Evolutionary conservation across 2,797 vertebrate genomes (phyloP), one percentile per base, ranked within the genome.

Genomic region (Loris lydekkerianus): DNA sequence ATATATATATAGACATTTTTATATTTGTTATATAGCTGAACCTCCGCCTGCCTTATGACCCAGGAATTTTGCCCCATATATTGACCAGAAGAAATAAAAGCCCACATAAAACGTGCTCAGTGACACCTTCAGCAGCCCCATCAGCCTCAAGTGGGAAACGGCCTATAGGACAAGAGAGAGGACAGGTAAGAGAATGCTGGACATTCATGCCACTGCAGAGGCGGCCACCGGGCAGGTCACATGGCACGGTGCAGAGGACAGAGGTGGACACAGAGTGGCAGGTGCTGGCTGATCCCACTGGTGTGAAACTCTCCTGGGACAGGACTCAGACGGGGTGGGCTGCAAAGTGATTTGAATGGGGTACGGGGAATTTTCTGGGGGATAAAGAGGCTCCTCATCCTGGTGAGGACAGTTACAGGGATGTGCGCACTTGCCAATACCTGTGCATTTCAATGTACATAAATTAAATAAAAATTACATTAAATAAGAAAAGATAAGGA

Each of bases 201-300:
- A 14, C 27, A 3, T 4, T 27, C 27, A 14, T 61, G 23, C 10
- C 8, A 29, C 14, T 7, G 7, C 56, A 0, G 6, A n/a, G 17
- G n/a, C 7, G 5, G 63, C 63, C 27, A 11, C 29, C 9, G 10
- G 60, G 29, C 5, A 27, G 61, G 0, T 6, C 1, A 14, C 2
- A 7, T 29, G 1, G 15, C 65, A 1, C 7, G 31, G 65, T 8
- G 65, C 65, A 15, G 31, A 18, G 56, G 18, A 18, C 3, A 31
- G 65, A n/a, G 18, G 67, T 18, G 67, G 18, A 34, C n/a, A 21
- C 67, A 34, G 31, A 7, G 13, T 20, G 34, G 67, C 18, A 70
- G 67, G 67, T 37, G n/a, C n/a, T 4, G n/a, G 21, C 5, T 21
- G n/a, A 70, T 61, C 60, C 60, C 25, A 61, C 25, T 61, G 60